These are phyloP conservation scores for Lepus americanus DNA, from an alignment of 2,113 vertebrate species.

Conservation along the genomic window DNA sequence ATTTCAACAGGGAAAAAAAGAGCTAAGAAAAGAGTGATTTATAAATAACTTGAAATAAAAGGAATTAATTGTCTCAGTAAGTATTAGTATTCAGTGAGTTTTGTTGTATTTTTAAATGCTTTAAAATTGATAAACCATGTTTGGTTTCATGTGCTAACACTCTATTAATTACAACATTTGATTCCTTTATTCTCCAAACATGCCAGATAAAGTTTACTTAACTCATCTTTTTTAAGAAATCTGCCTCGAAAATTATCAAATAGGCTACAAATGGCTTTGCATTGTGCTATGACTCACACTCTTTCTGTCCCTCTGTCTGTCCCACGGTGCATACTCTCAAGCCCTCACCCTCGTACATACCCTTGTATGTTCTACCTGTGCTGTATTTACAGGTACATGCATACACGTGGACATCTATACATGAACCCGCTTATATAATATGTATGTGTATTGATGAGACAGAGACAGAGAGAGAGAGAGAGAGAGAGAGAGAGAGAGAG, in stretches of 20 bases:
- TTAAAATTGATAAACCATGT: slow-evolving; percentile 60
- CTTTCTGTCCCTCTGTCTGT: not conserved
- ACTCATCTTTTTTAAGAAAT: slow-evolving; percentile 65
- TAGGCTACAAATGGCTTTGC: slow-evolving; percentile 71
- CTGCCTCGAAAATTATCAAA: slow-evolving; percentile 66
- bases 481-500: no score
- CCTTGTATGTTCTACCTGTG: slow-evolving; percentile 14
- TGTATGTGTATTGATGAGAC: no score
- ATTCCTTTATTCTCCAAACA: slow-evolving; percentile 77
- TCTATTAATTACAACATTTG: slow-evolving; percentile 74
- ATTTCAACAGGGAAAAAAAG: slow-evolving; percentile 40
- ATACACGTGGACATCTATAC: not conserved
- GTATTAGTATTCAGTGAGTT: slow-evolving; percentile 64
- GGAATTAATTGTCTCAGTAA: slow-evolving; percentile 46
- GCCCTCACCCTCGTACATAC: not conserved
- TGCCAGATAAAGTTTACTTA: slow-evolving; percentile 77
- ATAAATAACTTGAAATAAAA: slow-evolving; percentile 62
- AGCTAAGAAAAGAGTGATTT: slow-evolving; percentile 43
- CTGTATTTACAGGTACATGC: not conserved
- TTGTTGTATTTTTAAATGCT: slow-evolving; percentile 66
- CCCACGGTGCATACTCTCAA: not conserved
- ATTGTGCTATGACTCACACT: slow-evolving; percentile 46
- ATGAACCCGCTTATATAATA: not conserved
- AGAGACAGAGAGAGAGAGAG: no score
- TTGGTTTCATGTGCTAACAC: slow-evolving; percentile 69